phyloP scores from a whole-genome alignment of 2,888 invertebrate species.

The Geophilus truncorum region DNA sequence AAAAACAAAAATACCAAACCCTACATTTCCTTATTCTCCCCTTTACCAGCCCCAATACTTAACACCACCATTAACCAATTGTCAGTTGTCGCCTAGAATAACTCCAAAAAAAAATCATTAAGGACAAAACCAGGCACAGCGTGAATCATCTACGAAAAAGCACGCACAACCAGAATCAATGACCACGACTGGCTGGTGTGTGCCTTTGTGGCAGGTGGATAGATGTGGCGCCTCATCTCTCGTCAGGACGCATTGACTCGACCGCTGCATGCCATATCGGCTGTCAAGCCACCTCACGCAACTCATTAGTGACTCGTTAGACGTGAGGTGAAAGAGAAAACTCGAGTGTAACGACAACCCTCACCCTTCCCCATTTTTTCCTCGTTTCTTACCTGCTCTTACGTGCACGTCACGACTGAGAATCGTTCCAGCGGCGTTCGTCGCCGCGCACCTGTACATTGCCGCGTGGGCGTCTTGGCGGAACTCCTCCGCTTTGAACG shows the following conservation, averaged over 20 bases:
- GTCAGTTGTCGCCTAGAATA: too few relatives aligned
- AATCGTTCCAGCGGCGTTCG: constrained; percentile 6
- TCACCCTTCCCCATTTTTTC: neutral
- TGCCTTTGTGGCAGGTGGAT: neutral
- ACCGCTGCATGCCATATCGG: neutral
- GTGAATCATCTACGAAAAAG: neutral
- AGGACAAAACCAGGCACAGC: neutral
- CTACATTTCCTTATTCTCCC: too few relatives aligned
- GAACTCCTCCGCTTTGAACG: constrained; percentile 29
- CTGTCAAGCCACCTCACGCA: constrained; percentile 27
- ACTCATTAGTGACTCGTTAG: constrained; percentile 27
- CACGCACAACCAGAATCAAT: neutral
- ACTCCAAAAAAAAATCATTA: neutral
- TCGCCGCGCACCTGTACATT: constrained; percentile 4
- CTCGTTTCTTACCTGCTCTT: constrained; percentile 31
- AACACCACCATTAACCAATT: too few relatives aligned
- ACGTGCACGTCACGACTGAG: constrained; percentile 23
- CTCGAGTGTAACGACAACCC: neutral
- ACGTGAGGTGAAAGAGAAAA: constrained; percentile 27
- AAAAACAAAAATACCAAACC: too few relatives aligned
- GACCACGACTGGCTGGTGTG: too few relatives aligned
- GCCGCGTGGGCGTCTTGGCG: constrained; percentile 32
- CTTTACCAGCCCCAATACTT: too few relatives aligned
- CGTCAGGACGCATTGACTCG: constrained; percentile 13
- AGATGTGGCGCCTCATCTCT: constrained; percentile 25